Base-by-base conservation (phyloP, 2,113 vertebrate species). In the Xenus cinereus region DNA sequence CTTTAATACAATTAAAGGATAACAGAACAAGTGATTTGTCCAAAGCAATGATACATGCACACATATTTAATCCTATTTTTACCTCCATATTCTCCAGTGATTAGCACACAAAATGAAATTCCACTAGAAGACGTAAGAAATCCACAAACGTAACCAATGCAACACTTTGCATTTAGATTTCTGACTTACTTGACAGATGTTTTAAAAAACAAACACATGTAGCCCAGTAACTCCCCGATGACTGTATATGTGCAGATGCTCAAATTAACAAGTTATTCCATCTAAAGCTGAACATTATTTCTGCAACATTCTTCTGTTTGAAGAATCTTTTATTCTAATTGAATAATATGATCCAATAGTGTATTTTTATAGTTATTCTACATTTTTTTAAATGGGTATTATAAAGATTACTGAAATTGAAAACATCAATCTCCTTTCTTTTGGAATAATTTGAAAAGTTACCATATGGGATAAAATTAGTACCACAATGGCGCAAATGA, bases 171-270 rank as follows among this genome's bases (percentile, higher is more conserved):
- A 88, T 95, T 86, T 74, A 87, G 80, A 94, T 80, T 71, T 91
- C 54, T 64, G 53, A 89, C 62, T 97, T 73, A 93, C 91, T 10
- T 87, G 96, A 95, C 95, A 96, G 97, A 96, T 41, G 35, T 93
- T 94, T 87, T 77, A 69, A 86, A 91, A 94, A 91, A 63, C 50
- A 41, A 73, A 85, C 63, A 90, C 85, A 84, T 30, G 78, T 50
- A 96, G 83, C 53, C 26, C 59, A 91, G 1, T 56, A 96, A 94
- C 37, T 91, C 96, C 94, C 95, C 33, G 23, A 90, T 69, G 95
- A 92, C 83, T 26, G 59, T 46, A 9, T 23, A 62, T 2, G 53
- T 54, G 64, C 71, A 87, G 46, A 64, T 27, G 60, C 71, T 53
- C 73, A 64, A 97, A 91, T 77, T 41, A 88, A 69, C 14, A 27